Conservation (phyloP, 2,113 vertebrate genomes). For the Catharus minimus region DNA sequence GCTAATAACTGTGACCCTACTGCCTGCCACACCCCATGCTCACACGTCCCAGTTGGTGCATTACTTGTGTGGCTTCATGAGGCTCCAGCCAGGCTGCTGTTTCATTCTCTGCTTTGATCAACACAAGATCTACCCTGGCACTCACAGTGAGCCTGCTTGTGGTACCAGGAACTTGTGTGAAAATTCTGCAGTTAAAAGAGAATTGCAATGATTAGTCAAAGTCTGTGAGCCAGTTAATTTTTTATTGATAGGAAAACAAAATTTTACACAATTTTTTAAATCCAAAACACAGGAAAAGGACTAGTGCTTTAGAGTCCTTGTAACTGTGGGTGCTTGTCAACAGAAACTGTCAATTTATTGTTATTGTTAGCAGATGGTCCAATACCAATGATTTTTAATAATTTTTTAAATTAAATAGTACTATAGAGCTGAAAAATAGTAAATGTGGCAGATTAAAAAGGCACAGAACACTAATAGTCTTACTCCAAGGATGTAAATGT, state of each 20-base stretch:
- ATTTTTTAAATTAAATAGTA: neutral
- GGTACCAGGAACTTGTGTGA: neutral
- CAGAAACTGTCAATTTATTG: neutral
- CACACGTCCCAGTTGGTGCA: accelerated
- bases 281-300: neutral
- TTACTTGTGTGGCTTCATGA: neutral
- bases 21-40: accelerated
- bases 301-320: neutral
- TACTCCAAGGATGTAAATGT: neutral
- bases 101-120: neutral
- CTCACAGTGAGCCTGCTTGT: neutral
- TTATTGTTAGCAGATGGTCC: neutral
- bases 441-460: neutral
- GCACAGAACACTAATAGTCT: neutral
- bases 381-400: neutral
- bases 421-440: neutral
- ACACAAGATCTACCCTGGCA: neutral
- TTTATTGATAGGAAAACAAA: neutral
- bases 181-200: neutral
- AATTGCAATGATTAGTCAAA: neutral
- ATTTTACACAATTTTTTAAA: neutral
- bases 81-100: neutral
- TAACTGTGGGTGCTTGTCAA: neutral
- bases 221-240: neutral
- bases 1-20: neutral